Base-by-base conservation (phyloP, 2,797 vertebrate species). In the Rhyacichthys aspro region DNA sequence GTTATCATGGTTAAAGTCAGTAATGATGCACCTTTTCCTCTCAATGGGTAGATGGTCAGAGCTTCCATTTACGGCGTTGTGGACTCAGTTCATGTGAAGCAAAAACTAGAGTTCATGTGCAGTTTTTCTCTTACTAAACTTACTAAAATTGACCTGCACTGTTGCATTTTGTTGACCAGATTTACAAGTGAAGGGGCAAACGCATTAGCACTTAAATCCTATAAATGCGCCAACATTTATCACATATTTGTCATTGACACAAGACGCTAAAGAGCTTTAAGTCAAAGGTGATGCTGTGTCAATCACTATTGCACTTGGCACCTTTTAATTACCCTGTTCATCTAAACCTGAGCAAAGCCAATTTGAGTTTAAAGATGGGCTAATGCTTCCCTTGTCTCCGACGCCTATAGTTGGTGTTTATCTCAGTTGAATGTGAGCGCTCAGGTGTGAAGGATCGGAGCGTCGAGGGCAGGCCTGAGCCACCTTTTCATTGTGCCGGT, bases 401-500 rank as follows among this genome's bases (percentile, higher is more conserved):
- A 57, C 67, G 60, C 57, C 59, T 15, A 9, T 53, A 12, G 55
- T 63, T 42, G 18, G 16, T 11, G 8, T 19, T 67, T 23, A 37
- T 33, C 48, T 67, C 38, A 42, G 76, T 81, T 83, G 73, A 80
- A 41, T 9, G 43, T 12, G 59, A 58, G 68, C 58, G 2, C 65
- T 84, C 80, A 84, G 81, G 81, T 88, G 81, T 84, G 65, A 90
- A 84, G 82, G 74, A 76, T 81, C 72, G 53, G 37, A 74, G 68
- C 52, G 2, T 57, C 2, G 28, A 57, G 34, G 72, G 55, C 18
- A 15, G 43, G 36, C 11, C 1, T n/a, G 34, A 45, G 28, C 36
- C 42, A 36, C 63, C 59, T 65, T 66, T 59, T 63, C 43, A 85
- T 83, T 86, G 86, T 85, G 53, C 44, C n/a, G 55, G 71, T 81